Base-by-base conservation (phyloP, 2,888 invertebrate species). In the Yponomeuta evonymella region DNA sequence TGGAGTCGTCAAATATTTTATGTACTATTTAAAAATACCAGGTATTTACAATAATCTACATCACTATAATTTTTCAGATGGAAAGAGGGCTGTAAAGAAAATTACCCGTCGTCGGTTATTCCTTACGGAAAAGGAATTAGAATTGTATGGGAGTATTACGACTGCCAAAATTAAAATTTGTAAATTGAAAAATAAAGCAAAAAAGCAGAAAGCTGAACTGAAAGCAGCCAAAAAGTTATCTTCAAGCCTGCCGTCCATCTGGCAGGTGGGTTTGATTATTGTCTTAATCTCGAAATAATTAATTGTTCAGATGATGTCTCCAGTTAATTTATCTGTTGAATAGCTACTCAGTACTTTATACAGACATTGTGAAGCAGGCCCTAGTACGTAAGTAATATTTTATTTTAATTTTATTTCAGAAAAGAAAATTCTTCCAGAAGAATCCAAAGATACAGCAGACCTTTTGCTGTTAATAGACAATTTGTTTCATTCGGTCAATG, bases 401-500 rank as follows among this genome's bases (percentile, higher is more conserved):
- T 23, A 23, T 62, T 30, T 11, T 51, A 15, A 33, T 58, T 69
- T 30, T 2, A 11, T 69, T 69, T 58, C 69, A 69, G 69, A 69
- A 6, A 69, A 69, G 62, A 62, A 62, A 23, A 69, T 69, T 23
- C 33, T 69, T 10, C 69, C 69, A 5, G 33, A 12, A 33, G 69
- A 69, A 58, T 12, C 6, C 12, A 69, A 58, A 33, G 69, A 69
- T 10, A 68, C 68, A 4, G 68, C 68, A 48, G 68, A 68, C 48
- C 3, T 51, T 2, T 48, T 68, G 12, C 2, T 68, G 11, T 5
- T 67, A 5, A 43, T 67, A 15, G 67, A 67, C 33, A 43, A 67
- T 43, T 4, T 36, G 1, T 67, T 67, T 15, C 48, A 67, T 36
- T 67, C 67, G 1, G 67, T 67, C 6, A 67, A 67, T 43, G 67